A percentile compares a stretch with the other conserved stretches of the same genome.
phyloP scores from a whole-genome alignment of 2,888 invertebrate species.

The Drosophila falleni region DNA sequence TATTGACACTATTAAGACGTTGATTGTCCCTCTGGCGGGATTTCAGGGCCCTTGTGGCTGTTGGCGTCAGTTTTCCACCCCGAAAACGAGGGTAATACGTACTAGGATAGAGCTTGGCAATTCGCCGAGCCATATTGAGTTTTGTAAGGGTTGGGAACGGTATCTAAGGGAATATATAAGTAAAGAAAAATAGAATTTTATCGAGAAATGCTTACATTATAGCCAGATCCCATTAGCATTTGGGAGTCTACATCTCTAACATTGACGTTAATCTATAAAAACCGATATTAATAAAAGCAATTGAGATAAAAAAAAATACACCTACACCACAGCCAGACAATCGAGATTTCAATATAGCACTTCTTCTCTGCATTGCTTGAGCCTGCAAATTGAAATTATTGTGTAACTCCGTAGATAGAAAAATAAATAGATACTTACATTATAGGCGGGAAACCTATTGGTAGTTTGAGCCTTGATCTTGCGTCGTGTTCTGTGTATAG shows the following conservation, averaged over 20 bases:
- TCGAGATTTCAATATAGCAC: neutral
- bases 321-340: constrained; percentile 4
- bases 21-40: neutral
- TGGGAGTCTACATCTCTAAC: neutral
- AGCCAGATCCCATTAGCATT: neutral
- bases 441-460: neutral
- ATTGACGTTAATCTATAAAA: neutral
- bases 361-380: no score
- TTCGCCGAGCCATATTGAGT: neutral
- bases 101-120: neutral
- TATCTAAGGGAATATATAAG: neutral
- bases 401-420: neutral
- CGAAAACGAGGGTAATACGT: neutral
- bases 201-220: neutral
- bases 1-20: neutral
- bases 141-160: neutral
- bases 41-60: neutral
- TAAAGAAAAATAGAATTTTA: neutral
- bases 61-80: constrained; percentile 5
- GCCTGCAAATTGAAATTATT: neutral
- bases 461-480: neutral
- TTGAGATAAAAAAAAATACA: neutral
- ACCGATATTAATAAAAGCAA: no score
- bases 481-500: neutral
- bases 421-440: neutral